Conservation (phyloP, 2,888 invertebrate species). For the Trachelus tabidus region DNA sequence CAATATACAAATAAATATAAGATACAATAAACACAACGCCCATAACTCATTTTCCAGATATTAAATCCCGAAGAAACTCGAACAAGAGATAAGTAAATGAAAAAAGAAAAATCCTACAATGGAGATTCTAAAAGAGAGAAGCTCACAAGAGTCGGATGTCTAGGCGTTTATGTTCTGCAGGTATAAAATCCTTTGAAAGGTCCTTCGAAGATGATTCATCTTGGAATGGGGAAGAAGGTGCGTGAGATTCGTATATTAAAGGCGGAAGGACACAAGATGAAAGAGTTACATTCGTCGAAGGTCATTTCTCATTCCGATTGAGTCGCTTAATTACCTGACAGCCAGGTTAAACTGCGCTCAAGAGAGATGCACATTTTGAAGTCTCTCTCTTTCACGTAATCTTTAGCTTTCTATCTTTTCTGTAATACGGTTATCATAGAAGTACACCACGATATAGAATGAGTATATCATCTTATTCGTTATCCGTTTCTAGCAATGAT, state of each 20-base stretch:
- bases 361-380: background rate
- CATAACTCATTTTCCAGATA: background rate
- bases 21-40: background rate
- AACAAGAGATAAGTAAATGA: background rate
- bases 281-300: background rate
- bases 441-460: conserved; percentile 6
- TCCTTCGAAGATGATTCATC: background rate
- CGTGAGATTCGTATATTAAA: background rate
- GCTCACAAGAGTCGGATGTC: background rate
- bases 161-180: background rate
- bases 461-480: background rate
- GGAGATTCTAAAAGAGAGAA: background rate
- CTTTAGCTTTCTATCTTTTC: background rate
- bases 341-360: background rate
- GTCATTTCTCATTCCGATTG: background rate
- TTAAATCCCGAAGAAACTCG: conserved; percentile 26
- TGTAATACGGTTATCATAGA: conserved; percentile 5
- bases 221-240: background rate
- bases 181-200: background rate
- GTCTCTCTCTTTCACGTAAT: background rate
- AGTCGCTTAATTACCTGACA: background rate
- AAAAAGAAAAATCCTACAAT: background rate
- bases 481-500: background rate
- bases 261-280: background rate
- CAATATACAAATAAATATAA: conserved; percentile 45